Percentiles rank a stretch among this genome's conserved stretches.
phyloP scores from a whole-genome alignment of 1,140 invertebrate species.

The Camponotus vicinus region DNA sequence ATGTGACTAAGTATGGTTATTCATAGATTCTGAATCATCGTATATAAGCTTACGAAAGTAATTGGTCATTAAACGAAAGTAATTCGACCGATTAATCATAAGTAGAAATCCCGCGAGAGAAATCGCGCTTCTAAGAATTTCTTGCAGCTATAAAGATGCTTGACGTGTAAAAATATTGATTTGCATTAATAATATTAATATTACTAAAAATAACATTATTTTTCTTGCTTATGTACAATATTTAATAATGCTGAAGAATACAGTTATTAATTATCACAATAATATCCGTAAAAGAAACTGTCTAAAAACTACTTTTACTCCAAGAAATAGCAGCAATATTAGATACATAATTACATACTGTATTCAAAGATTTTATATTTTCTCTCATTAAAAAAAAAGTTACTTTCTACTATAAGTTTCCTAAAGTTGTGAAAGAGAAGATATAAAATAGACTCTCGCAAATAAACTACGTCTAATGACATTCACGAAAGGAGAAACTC shows the following conservation, averaged over 20 bases:
- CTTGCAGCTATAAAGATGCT: not conserved
- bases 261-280: slow-evolving; percentile 11
- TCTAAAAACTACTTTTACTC: not conserved
- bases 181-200: not conserved
- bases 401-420: not conserved
- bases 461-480: not conserved
- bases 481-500: slow-evolving; percentile 52
- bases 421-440: not conserved
- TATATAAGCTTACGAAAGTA: slow-evolving; percentile 39
- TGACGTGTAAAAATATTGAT: not conserved
- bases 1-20: slow-evolving; percentile 51
- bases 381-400: not conserved
- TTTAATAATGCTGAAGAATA: not conserved
- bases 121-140: slow-evolving; percentile 21
- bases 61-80: slow-evolving; percentile 46
- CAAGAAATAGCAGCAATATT: slow-evolving; percentile 1
- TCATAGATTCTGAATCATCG: slow-evolving; percentile 47
- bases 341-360: not conserved
- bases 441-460: not conserved
- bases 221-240: not conserved
- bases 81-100: slow-evolving; percentile 47
- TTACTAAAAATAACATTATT: not conserved
- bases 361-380: not conserved
- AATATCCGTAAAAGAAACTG: not conserved
- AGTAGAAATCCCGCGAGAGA: slow-evolving; percentile 22